phyloP scores from a whole-genome alignment of 2,113 vertebrate species.

The Rostratula benghalensis region DNA sequence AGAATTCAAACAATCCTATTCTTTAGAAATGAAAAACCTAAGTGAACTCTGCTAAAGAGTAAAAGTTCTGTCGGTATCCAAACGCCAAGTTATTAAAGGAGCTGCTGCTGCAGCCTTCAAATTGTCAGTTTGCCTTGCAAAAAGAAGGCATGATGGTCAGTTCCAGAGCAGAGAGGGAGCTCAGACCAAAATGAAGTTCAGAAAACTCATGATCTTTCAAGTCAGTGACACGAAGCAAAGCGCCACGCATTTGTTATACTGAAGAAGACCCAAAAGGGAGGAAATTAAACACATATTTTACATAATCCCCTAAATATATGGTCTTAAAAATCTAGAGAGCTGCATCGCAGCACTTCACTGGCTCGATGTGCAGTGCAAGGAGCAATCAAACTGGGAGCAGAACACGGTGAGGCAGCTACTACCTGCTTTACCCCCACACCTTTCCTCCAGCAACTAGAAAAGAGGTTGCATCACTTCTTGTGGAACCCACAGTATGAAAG shows the following conservation, averaged over 20 bases:
- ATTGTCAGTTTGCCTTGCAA: neutral
- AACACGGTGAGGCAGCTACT: neutral
- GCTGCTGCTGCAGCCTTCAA: neutral
- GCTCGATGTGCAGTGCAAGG: neutral
- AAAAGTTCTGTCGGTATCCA: neutral
- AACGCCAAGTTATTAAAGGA: neutral
- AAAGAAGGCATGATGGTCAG: neutral
- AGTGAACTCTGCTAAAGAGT: neutral
- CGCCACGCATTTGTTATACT: accelerated
- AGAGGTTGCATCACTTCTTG: neutral
- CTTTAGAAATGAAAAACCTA: neutral
- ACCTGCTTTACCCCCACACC: neutral
- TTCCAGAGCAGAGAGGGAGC: neutral
- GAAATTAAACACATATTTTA: neutral
- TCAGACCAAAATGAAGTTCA: neutral
- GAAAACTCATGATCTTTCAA: neutral
- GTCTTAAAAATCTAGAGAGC: neutral
- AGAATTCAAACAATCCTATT: neutral
- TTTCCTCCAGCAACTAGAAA: neutral
- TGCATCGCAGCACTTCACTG: neutral
- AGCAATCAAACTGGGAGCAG: neutral
- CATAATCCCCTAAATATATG: neutral
- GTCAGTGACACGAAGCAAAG: neutral
- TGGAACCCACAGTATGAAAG: neutral
- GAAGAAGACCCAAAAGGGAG: neutral